phyloP scores from a whole-genome alignment of 2,888 invertebrate species.

The Phrixothrix hirtus region DNA sequence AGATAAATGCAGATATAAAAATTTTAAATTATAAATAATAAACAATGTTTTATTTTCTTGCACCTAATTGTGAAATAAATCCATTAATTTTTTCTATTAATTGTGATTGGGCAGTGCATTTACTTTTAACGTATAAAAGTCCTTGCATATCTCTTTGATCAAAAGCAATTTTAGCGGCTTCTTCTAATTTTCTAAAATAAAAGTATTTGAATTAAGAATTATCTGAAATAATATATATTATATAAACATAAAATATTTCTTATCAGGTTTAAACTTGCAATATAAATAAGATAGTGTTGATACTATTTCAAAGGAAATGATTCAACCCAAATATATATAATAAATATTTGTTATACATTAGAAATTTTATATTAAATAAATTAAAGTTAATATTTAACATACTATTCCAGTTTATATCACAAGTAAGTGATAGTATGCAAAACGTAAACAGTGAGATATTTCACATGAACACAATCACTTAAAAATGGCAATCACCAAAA shows the following conservation, averaged over 20 bases:
- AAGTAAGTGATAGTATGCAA: too few relatives aligned
- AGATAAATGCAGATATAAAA: background rate
- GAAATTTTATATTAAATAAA: too few relatives aligned
- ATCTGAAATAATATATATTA: background rate
- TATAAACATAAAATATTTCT: too few relatives aligned
- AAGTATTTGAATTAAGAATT: background rate
- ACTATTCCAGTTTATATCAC: too few relatives aligned
- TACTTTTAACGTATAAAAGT: slow-evolving; percentile 68
- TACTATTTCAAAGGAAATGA: background rate
- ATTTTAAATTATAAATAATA: background rate
- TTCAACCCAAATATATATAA: too few relatives aligned
- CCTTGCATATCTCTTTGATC: slow-evolving; percentile 76
- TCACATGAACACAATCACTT: too few relatives aligned
- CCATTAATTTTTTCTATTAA: slow-evolving; percentile 58
- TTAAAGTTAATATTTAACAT: too few relatives aligned
- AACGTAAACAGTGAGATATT: too few relatives aligned
- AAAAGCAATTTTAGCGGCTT: slow-evolving; percentile 77
- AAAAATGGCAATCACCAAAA: too few relatives aligned
- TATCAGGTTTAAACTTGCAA: too few relatives aligned
- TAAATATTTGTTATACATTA: too few relatives aligned
- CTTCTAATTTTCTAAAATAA: slow-evolving; percentile 67
- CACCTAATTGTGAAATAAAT: slow-evolving; percentile 56
- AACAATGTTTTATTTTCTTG: slow-evolving; percentile 50
- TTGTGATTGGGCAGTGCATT: slow-evolving; percentile 60
- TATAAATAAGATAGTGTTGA: background rate